Base-by-base conservation (phyloP, 2,797 vertebrate species). In the Esox lucius region DNA sequence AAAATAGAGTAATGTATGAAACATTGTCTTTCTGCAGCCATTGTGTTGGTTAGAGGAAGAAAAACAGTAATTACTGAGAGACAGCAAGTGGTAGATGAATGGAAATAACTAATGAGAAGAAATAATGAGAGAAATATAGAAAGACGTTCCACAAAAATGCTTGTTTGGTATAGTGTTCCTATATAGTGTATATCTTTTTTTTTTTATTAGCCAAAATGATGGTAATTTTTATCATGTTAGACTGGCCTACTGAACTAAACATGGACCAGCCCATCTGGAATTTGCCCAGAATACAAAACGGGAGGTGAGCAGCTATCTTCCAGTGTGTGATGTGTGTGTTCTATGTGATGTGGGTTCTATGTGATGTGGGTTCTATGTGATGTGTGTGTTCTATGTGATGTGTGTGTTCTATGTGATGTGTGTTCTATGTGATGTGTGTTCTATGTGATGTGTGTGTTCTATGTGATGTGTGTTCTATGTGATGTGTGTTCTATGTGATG, bases 1-100 rank as follows among this genome's bases (percentile, higher is more conserved):
- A 72, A 70, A 70, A 86, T 87, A 72, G 85, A 76, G 78, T 88
- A 89, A 75, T 1, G 59, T 48, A 73, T 46, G 48, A 53, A 73
- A 76, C 73, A 35, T 39, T 24, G 53, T 72, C 65, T 39, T 46
- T n/a, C 28, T 35, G 56, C 22, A 39, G 24, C 49, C 51, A 19
- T 66, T 33, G 33, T 61, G 56, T 61, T 61, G 48, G 19, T 48
- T 16, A 48, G 59, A 65, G 8, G 48, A 19, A 28, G n/a, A 61
- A 24, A 61, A 17, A 49, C 53, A 19, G 22, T 12, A 42, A 28
- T 39, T 4, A 19, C 8, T 51, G n/a, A 26, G 53, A 46, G 49
- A 67, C 22, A 68, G 49, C 22, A 46, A 46, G 42, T 13, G 12
- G 46, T 86, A 81, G 66, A 28, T 61, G 5, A 15, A 73, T 78